These are phyloP conservation scores for Spodoptera frugiperda DNA, from an alignment of 1,140 invertebrate genomes.

Conservation along the genomic window DNA sequence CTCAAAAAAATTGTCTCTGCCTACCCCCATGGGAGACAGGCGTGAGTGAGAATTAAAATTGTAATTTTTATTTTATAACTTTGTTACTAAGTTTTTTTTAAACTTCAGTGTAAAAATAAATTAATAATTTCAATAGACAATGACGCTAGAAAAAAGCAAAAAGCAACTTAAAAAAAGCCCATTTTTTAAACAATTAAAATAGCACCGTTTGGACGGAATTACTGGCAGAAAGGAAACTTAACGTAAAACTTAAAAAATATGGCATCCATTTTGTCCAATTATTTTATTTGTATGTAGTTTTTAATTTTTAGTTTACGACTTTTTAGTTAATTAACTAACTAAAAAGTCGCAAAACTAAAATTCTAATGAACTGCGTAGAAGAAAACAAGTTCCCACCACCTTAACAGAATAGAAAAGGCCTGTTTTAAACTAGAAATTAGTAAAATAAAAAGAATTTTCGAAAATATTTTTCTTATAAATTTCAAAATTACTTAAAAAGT, in stretches of 20 bases:
- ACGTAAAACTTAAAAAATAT: slow-evolving; percentile 52
- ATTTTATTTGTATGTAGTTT: not conserved
- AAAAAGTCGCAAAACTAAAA: slow-evolving; percentile 21
- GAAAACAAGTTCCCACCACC: slow-evolving; percentile 45
- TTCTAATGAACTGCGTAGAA: slow-evolving; percentile 23
- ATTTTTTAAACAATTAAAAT: slow-evolving; percentile 48
- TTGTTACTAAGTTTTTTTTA: not conserved
- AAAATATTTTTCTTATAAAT: slow-evolving; percentile 1
- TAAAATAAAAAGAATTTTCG: slow-evolving; percentile 8
- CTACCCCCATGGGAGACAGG: too few relatives aligned
- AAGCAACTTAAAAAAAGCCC: slow-evolving; percentile 44
- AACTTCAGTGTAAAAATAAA: slow-evolving; percentile 1
- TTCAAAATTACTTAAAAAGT: not conserved
- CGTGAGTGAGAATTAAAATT: too few relatives aligned
- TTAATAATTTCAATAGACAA: slow-evolving; percentile 17
- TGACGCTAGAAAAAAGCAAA: slow-evolving; percentile 26
- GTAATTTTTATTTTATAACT: too few relatives aligned
- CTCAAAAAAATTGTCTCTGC: too few relatives aligned
- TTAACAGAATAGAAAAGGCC: slow-evolving; percentile 40
- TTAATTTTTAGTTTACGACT: slow-evolving; percentile 12
- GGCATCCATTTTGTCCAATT: slow-evolving; percentile 50
- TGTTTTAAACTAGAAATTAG: slow-evolving; percentile 40
- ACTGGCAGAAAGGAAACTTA: slow-evolving; percentile 44
- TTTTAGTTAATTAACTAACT: not conserved
- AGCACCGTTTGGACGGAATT: slow-evolving; percentile 55